phyloP scores from a whole-genome alignment of 1,140 invertebrate species.

The Diorhabda sublineata region DNA sequence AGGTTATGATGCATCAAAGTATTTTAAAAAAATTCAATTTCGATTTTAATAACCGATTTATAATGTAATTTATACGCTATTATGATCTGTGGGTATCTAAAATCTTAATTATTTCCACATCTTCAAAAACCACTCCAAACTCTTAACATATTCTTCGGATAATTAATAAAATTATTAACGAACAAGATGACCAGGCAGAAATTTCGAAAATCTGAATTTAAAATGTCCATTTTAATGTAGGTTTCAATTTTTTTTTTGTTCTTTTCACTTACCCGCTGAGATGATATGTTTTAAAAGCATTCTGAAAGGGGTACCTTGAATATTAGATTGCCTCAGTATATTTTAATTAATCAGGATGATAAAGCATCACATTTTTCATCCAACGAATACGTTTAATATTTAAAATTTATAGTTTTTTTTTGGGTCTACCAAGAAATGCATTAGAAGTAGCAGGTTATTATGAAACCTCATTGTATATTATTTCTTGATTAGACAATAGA shows the following conservation, averaged over 20 bases:
- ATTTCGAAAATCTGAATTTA: not conserved
- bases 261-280: not conserved
- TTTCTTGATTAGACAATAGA: not conserved
- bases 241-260: not conserved
- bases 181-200: not conserved
- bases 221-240: not conserved
- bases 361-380: not conserved
- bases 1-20: not conserved
- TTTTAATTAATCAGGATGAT: constrained; percentile 1
- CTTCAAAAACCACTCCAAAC: not conserved
- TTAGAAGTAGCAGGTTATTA: not conserved
- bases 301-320: not conserved
- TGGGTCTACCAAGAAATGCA: not conserved
- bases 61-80: not conserved
- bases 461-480: not conserved
- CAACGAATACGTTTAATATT: not conserved
- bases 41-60: not conserved
- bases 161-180: not conserved
- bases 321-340: not conserved
- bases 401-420: not conserved
- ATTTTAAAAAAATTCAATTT: not conserved
- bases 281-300: not conserved
- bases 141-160: constrained; percentile 1
- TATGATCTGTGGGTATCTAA: not conserved
- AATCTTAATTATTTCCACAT: constrained; percentile 3